Evolutionary conservation across 53 echinoderm and acorn worm species (phyloP).

Genomic region (Temnopleurus reevesii): DNA sequence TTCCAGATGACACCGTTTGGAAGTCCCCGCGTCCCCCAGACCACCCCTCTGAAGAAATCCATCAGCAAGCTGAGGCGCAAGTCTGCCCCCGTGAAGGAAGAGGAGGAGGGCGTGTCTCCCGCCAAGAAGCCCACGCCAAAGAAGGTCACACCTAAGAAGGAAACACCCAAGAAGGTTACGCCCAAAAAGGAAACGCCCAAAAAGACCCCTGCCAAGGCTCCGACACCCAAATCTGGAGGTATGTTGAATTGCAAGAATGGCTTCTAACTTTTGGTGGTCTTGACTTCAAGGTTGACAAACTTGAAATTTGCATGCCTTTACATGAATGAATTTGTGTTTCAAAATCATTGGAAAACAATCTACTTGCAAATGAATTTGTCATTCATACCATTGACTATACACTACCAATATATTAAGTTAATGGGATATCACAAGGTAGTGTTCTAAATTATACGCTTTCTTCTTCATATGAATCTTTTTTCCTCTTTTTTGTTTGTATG

Average conservation of each 20-base stretch:
- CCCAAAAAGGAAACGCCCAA: slow-evolving; percentile 46
- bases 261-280: too few species aligned
- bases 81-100: slow-evolving; percentile 91
- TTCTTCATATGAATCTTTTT: too few species aligned
- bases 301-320: too few species aligned
- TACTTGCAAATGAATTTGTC: too few species aligned
- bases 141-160: slow-evolving; percentile 31
- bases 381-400: too few species aligned
- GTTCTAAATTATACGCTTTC: too few species aligned
- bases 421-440: too few species aligned
- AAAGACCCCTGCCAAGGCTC: slow-evolving; percentile 39
- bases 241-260: background rate
- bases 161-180: slow-evolving; percentile 37
- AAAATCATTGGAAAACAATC: too few species aligned
- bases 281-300: too few species aligned
- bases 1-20: slow-evolving; percentile 80
- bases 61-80: slow-evolving; percentile 83
- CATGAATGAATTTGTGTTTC: too few species aligned
- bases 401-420: too few species aligned
- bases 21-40: slow-evolving; percentile 84
- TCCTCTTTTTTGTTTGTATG: too few species aligned
- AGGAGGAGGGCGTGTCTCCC: slow-evolving; percentile 68
- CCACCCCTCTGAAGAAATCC: slow-evolving; percentile 87
- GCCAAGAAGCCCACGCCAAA: slow-evolving; percentile 58
- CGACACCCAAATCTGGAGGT: slow-evolving; percentile 58